Evolutionary conservation across 2,113 vertebrate genomes (phyloP), one percentile per base, ranked within the genome.

Genomic region (Istiophorus platypterus): DNA sequence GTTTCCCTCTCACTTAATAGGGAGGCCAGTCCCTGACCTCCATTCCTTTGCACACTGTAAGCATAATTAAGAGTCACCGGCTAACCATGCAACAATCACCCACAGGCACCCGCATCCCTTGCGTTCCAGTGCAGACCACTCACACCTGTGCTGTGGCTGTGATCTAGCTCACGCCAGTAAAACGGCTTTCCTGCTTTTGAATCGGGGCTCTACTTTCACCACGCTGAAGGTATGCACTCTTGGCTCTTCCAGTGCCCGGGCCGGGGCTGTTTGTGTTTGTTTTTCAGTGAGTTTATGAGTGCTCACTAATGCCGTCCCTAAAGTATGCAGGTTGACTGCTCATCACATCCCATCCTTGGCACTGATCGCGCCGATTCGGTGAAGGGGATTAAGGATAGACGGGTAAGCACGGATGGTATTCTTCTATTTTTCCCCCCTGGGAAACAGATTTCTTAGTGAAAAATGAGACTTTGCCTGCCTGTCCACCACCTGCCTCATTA

Each of bases 131-230:
- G 47, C 75, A 86, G 74, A 47, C 42, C 56, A 18, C 17, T 78
- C 78, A 82, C 89, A 89, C 89, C 85, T 90, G 78, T 67, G 24
- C 76, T 34, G 49, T 47, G 66, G 68, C 82, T 87, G 76, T 79
- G 78, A 83, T 91, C 79, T 52, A 67, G 71, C 72, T 78, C 81
- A 81, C 81, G 59, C 77, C 80, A 81, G 86, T 82, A 84, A 90
- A 89, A 84, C 63, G 24, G 5, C 78, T 52, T 52, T 82, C 68
- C 78, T 76, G 82, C 72, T 72, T 59, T 76, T 66, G 37, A 84
- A 80, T 58, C 17, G 1, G 34, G 27, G 29, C 64, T 65, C 59
- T 59, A 22, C 64, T 74, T 67, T 34, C 31, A 61, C 82, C 62
- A 17, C 41, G 80, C 54, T 54, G 62, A 31, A 67, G 29, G 56